Base-by-base conservation (phyloP, 1,140 invertebrate species). In the Drosophila cardini region DNA sequence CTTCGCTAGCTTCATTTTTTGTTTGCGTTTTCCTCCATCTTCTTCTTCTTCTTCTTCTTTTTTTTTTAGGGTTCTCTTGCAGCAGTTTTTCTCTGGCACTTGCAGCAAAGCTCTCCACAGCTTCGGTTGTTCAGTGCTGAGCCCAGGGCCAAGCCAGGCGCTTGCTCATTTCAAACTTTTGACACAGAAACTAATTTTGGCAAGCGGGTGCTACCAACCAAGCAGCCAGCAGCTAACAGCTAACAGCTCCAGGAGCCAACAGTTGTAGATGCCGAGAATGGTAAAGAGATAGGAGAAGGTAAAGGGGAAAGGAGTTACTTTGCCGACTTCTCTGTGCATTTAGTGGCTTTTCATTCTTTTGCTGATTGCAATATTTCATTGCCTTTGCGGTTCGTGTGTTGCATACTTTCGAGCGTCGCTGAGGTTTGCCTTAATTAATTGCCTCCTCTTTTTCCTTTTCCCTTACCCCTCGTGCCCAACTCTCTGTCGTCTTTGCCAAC, bases 141-240 rank as follows among this genome's bases (percentile, higher is more conserved):
- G 45, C 11, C 38, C 48, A 60, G 52, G 67, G 56, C 65, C 45
- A 58, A 78, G 80, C 60, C 74, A 30, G 55, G 55, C 81, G 83
- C 78, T 89, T 87, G 84, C 80, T 89, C 85, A 89, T 89, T 89
- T 84, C 80, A 89, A 89, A 89, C 84, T 89, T 89, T 87, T 87
- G 84, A 89, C 84, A 89, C 84, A 89, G 84, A 89, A 89, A 89
- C 84, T 89, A 89, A 89, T 89, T 89, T 89, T 84, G 84, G 84
- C 85, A 86, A 86, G 76, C 83, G 83, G 84, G 79, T 85, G 83
- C 81, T 65, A 43, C 58, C 68, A 74, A 80, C 60, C 80, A 68
- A 79, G 72, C 69, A 72, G 76, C 32, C 50, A 48, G 46, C 57
- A 45, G 48, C 48, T 38, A 64, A 42, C 45, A 56, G 26, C 43